Evolutionary conservation across 2,888 invertebrate species (phyloP), one percentile per base, ranked within the genome.

Genomic region (Nemotelus nigrinus): DNA sequence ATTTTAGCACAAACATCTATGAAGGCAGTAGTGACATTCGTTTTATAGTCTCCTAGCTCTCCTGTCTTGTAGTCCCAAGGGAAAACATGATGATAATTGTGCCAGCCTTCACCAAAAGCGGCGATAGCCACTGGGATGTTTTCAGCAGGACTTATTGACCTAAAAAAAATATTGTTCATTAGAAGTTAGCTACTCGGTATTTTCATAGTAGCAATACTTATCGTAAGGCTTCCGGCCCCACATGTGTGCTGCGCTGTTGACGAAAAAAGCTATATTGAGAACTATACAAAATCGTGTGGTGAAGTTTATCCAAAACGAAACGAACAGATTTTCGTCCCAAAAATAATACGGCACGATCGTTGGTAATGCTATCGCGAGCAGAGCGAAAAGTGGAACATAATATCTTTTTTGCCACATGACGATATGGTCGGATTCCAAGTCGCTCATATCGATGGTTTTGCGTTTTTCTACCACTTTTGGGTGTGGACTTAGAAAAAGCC

Each of bases 151-250:
- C 91, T 92, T 53, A 94, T 92, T 79, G 90, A 89, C 83, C 94
- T 94, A 83, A 4, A 86, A 86, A 60, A 55, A 74, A 79, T 76
- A 77, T 25, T 25, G n/a, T 44, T 68, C 2, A 8, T 53, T 8
- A 53, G 6, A 53, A 53, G 7, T 8, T 10, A 10, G 45, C 45
- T 71, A 5, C 41, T 5, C 57, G 41, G 45, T 57, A 57, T 5
- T 50, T 3, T n/a, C 89, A 87, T 84, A 25, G 25, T 25, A 25
- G 25, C 25, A 25, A 25, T 25, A 93, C 93, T 90, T 93, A 87
- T 98, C 97, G 84, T 97, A 98, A 0, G 98, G 97, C 84, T 92
- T 93, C 82, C 92, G 92, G n/a, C 97, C 97, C 91, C 94, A 97
- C 89, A 96, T 91, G 85, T 98, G 98, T 0, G 98, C 97, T 8